These are phyloP conservation scores for Siniperca chuatsi DNA, from an alignment of 2,113 vertebrate genomes.

Conservation along the genomic window DNA sequence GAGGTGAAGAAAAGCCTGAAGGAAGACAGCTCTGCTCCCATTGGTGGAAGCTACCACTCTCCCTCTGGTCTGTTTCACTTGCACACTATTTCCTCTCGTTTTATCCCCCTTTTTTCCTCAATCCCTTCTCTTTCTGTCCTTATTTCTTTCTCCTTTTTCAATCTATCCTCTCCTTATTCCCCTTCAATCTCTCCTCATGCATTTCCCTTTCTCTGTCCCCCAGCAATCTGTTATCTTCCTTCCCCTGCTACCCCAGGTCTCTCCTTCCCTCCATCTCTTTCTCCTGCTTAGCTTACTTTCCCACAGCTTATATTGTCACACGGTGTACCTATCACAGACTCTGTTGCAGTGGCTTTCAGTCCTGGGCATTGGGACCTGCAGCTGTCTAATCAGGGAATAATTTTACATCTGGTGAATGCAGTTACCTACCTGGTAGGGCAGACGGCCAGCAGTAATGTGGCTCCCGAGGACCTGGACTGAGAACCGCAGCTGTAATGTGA, in stretches of 20 bases:
- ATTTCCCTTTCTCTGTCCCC: not conserved
- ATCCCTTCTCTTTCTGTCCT: not conserved
- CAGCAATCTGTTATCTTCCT: conserved; percentile 3
- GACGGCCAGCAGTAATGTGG: conserved; percentile 38
- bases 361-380: too few relatives aligned
- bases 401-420: conserved; percentile 67
- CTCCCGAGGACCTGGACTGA: conserved; percentile 33
- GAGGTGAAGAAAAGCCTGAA: conserved; percentile 61
- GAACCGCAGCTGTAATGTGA: conserved; percentile 40
- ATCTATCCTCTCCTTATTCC: not conserved
- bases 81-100: not conserved
- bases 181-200: not conserved
- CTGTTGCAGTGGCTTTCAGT: not conserved
- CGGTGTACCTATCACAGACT: conserved; percentile 35
- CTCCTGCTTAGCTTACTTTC: conserved; percentile 21
- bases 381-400: conserved; percentile 57
- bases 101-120: not conserved
- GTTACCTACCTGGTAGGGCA: conserved; percentile 54
- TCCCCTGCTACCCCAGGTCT: conserved; percentile 4
- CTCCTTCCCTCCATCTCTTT: not conserved
- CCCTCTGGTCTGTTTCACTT: conserved; percentile 38
- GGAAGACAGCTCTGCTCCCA: conserved; percentile 42
- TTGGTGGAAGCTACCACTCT: conserved; percentile 15
- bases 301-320: conserved; percentile 39
- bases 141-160: conserved; percentile 4